A percentile compares a stretch with the other conserved stretches of the same genome.
Conservation (phyloP, 2,113 vertebrate species). For the Melanostigma gelatinosum region DNA sequence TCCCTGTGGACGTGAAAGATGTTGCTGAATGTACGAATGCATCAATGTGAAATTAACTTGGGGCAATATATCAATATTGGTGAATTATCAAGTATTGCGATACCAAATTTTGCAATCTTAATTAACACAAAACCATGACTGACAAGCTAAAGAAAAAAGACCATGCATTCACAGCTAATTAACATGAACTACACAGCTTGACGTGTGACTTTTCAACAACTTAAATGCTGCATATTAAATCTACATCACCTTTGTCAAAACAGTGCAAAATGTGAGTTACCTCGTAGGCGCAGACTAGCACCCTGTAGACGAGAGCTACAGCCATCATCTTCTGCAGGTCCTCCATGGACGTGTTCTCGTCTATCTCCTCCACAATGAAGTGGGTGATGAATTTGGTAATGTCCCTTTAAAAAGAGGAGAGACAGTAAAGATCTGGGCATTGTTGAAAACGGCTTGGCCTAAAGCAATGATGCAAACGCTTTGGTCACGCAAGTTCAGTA, state of each 20-base stretch:
- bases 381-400: conserved; percentile 95
- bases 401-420: conserved; percentile 85
- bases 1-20: neutral
- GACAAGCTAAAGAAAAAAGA: neutral
- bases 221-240: neutral
- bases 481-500: neutral
- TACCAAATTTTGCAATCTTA: neutral
- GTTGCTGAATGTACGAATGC: neutral
- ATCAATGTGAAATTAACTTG: neutral
- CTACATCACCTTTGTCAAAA: no score
- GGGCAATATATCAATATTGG: neutral
- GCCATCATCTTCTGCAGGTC: conserved; percentile 98
- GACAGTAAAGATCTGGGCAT: neutral
- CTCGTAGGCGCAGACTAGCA: conserved; percentile 96
- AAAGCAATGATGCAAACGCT: neutral
- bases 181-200: neutral
- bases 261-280: conserved; percentile 71
- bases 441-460: neutral
- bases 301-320: conserved; percentile 94
- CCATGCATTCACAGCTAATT: neutral
- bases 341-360: conserved; percentile 96
- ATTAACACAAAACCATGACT: neutral
- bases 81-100: neutral
- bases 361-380: conserved; percentile 97
- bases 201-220: neutral